These are phyloP conservation scores for Xestoiulus laeticollis DNA, from an alignment of 2,888 invertebrate genomes.

Conservation along the genomic window DNA sequence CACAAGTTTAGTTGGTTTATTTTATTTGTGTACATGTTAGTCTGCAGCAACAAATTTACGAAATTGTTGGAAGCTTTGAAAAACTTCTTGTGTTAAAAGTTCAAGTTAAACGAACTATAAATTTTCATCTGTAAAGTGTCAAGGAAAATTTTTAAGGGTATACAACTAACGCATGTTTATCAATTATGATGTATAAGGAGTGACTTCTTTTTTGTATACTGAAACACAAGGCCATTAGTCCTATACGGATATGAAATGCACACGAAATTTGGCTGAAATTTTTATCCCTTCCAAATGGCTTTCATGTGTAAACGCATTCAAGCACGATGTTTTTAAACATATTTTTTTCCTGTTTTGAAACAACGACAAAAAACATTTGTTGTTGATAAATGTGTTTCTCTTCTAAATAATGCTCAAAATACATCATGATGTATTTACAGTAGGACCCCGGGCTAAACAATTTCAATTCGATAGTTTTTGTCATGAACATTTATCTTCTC, in stretches of 20 bases:
- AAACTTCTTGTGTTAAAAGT: too few species aligned
- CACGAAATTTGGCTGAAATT: not conserved
- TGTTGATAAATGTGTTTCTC: not conserved
- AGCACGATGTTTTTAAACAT: not conserved
- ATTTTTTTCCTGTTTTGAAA: not conserved
- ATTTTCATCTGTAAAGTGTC: too few species aligned
- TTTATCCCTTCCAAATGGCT: not conserved
- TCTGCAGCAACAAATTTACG: too few species aligned
- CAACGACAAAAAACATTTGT: not conserved
- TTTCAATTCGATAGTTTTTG: not conserved
- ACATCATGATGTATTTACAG: not conserved
- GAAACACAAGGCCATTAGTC: not conserved
- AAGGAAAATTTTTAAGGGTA: too few species aligned
- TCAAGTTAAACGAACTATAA: too few species aligned
- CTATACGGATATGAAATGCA: not conserved
- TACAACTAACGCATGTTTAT: too few species aligned
- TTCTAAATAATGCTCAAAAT: not conserved
- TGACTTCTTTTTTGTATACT: not conserved
- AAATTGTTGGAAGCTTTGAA: too few species aligned
- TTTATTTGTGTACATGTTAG: too few species aligned
- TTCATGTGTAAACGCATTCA: not conserved
- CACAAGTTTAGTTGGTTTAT: too few species aligned
- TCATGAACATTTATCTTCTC: not conserved
- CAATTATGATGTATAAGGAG: too few species aligned
- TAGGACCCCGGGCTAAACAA: not conserved